Percentiles rank a stretch among this genome's conserved stretches.
Conservation (phyloP, 2,797 vertebrate species). For the Xiphorhynchus erythropygius region DNA sequence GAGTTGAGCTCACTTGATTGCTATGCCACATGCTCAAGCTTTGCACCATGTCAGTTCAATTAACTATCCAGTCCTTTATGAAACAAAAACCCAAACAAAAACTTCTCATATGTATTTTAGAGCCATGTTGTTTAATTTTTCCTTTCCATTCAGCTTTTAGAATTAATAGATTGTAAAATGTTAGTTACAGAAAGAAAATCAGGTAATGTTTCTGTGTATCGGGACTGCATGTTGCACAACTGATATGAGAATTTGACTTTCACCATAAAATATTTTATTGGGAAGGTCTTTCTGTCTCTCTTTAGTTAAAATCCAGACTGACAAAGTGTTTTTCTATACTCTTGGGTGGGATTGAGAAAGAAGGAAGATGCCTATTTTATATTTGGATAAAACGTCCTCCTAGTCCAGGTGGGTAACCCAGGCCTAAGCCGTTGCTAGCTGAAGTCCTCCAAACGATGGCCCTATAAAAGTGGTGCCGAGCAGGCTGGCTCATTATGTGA, state of each 20-base stretch:
- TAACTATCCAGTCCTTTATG: background rate
- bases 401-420: background rate
- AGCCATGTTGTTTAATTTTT: background rate
- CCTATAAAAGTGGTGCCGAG: background rate
- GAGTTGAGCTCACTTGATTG: background rate
- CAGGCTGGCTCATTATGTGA: background rate
- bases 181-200: background rate
- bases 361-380: background rate
- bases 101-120: background rate
- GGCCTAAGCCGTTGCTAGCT: background rate
- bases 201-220: background rate
- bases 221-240: background rate
- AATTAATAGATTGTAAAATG: background rate
- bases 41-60: background rate
- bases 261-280: background rate
- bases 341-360: rapidly evolving
- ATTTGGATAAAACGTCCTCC: background rate
- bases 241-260: background rate
- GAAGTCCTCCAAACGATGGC: background rate
- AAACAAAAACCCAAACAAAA: background rate
- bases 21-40: background rate
- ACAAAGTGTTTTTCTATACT: background rate
- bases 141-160: background rate
- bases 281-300: background rate
- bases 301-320: background rate